Evolutionary conservation across 2,113 vertebrate genomes (phyloP), one percentile per base, ranked within the genome.

Genomic region (Cheilinus undulatus): DNA sequence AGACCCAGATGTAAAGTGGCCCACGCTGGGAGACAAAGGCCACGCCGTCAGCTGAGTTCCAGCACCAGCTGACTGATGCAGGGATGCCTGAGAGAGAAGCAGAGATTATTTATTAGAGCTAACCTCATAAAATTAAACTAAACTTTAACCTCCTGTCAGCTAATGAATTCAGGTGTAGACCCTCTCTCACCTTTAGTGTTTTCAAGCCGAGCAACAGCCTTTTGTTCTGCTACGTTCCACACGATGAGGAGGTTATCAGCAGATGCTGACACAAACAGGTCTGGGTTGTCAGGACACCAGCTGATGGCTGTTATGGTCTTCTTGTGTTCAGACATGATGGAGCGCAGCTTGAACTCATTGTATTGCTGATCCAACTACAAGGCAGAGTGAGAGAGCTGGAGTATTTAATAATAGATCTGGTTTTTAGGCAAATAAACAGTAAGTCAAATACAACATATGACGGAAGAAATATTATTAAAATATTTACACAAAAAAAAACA

Each of bases 241-340:
- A 99, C 84, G 62, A 99, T 97, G 64, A 99, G 95, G 82, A 97
- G 93, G 63, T 95, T 96, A 62, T 99, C 98, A 0, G 95, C 94
- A 14, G 97, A 96, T 82, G 97, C 95, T 50, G 97, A 99, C 9
- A 94, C 96, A 85, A 99, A 97, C 62, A 98, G 49, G 0, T 99
- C 98, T 0, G 95, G 93, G 79, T 97, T 95, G 86, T 98, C 95
- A 0, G 96, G 97, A 91, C 96, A 97, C 98, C 98, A 99, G 5
- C 97, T 96, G 85, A 99, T 95, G 12, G 97, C 96, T 17, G 97
- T 99, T 78, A 99, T 99, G 56, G 97, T 98, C 94, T 97, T 99
- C 90, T 99, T 99, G 86, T 99, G 98, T 72, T 99, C 98, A 19
- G 98, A 97, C 98, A 99, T 99, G 91, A 99, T 98, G 20, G 97